Evolutionary conservation across 1,140 invertebrate species (phyloP).

Genomic region (Drosophila serrata): DNA sequence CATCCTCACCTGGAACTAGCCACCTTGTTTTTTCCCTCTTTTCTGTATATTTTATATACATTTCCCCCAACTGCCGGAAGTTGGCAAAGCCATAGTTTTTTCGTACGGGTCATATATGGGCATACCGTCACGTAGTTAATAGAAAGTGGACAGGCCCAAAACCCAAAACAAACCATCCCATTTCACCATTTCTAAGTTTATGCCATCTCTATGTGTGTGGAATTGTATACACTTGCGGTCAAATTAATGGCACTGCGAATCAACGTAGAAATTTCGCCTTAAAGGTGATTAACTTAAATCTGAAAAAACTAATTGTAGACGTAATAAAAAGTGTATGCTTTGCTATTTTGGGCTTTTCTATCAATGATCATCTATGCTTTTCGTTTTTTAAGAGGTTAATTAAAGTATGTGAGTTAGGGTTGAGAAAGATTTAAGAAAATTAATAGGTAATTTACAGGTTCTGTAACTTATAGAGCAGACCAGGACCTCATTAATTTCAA

Average conservation of each 20-base stretch:
- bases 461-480: no score
- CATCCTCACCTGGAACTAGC: constrained; percentile 43
- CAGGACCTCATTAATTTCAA: background rate
- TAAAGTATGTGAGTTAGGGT: no score
- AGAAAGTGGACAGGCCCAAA: constrained; percentile 55
- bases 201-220: constrained; percentile 2
- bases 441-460: no score
- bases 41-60: background rate
- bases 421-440: no score
- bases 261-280: background rate
- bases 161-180: constrained; percentile 11
- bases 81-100: constrained; percentile 45
- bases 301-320: constrained; percentile 6
- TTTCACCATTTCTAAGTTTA: constrained; percentile 12
- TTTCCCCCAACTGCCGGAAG: constrained; percentile 56
- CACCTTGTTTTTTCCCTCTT: constrained; percentile 4
- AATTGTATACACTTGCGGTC: constrained; percentile 25
- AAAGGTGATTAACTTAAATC: background rate
- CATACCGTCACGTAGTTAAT: constrained; percentile 56
- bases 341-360: constrained; percentile 1
- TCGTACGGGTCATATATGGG: constrained; percentile 24
- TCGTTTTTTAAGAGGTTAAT: background rate
- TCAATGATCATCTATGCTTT: background rate
- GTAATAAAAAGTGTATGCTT: background rate
- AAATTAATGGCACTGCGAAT: constrained; percentile 19